Base-by-base conservation (phyloP, 2,888 invertebrate genomes). In the Deilephila elpenor region DNA sequence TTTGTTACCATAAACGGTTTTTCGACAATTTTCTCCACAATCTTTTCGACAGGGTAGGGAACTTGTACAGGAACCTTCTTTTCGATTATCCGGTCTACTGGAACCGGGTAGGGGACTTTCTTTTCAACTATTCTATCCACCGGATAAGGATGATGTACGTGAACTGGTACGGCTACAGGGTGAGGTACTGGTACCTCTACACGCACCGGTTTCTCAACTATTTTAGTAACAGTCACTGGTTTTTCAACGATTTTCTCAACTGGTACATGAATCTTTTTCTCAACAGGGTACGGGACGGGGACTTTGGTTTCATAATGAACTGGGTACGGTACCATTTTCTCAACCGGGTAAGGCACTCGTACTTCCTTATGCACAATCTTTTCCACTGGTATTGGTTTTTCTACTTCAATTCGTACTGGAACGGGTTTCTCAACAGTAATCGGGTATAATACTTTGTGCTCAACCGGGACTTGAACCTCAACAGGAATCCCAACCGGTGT, bases 21-120 rank as follows among this genome's bases (percentile, higher is more conserved):
- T 80, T 96, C 96, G 0, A 97, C 95, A 53, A 96, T 89, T 80
- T 91, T 94, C 71, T 93, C 94, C 0, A 94, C 91, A 3, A 91
- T 80, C 76, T 89, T 95, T 76, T 95, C 93, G 0, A 95, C 95
- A 0, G 94, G 93, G 72, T 94, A 93, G 0, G 95, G 95, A 0
- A 95, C 89, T 78, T 91, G 86, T 0, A 91, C 86, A 0, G 86
- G 90, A 0, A 93, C 89, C 84, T 84, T 94, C 79, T 95, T 95
- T 76, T 95, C 95, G 0, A 95, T 93, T 3, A 94, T 87, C 77
- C 91, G 88, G n/a, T 95, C 91, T 0, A 92, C 84, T 1, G 84
- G 91, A 1, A 95, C 92, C 0, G 93, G 91, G 72, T 92, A 92
- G 64, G 87, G 95, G 14, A 94, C 91, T 76, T 89, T 93, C 76